Conservation (phyloP, 2,797 vertebrate species). For the Protonibea diacanthus region DNA sequence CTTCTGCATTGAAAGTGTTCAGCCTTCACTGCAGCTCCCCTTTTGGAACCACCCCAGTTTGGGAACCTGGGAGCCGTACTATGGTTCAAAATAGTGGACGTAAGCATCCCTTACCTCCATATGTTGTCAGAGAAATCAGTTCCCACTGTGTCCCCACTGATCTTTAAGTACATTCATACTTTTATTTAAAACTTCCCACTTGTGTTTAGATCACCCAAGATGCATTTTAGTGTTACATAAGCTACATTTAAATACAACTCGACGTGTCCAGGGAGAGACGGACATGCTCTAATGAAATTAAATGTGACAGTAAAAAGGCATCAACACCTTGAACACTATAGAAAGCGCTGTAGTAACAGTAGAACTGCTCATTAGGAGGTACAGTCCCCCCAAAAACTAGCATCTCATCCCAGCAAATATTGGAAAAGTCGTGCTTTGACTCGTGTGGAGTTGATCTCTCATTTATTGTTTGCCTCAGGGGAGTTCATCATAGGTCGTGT, state of each 20-base stretch:
- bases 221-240: slow-evolving; percentile 26
- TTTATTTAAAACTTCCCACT: slow-evolving; percentile 30
- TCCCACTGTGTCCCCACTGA: slow-evolving; percentile 12
- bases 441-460: slow-evolving; percentile 45
- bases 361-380: slow-evolving; percentile 24
- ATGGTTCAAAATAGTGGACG: background rate
- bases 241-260: slow-evolving; percentile 35
- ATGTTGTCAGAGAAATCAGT: slow-evolving; percentile 17
- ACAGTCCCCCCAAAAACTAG: slow-evolving; percentile 5
- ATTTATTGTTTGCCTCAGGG: slow-evolving; percentile 81
- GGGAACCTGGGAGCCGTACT: background rate
- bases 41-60: slow-evolving; percentile 2
- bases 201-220: slow-evolving; percentile 30
- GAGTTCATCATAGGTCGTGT: slow-evolving; percentile 99
- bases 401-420: slow-evolving; percentile 13
- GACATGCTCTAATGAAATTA: slow-evolving; percentile 43
- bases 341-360: slow-evolving; percentile 22
- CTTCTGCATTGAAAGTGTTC: background rate
- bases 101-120: background rate
- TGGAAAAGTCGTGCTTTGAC: slow-evolving; percentile 28
- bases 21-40: background rate
- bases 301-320: slow-evolving; percentile 48
- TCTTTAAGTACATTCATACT: slow-evolving; percentile 32
- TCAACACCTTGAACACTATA: slow-evolving; percentile 46
- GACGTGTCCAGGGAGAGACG: slow-evolving; percentile 18